Evolutionary conservation across 2,888 invertebrate species (phyloP), one percentile per base, ranked within the genome.

Genomic region (Lapara coniferarum): DNA sequence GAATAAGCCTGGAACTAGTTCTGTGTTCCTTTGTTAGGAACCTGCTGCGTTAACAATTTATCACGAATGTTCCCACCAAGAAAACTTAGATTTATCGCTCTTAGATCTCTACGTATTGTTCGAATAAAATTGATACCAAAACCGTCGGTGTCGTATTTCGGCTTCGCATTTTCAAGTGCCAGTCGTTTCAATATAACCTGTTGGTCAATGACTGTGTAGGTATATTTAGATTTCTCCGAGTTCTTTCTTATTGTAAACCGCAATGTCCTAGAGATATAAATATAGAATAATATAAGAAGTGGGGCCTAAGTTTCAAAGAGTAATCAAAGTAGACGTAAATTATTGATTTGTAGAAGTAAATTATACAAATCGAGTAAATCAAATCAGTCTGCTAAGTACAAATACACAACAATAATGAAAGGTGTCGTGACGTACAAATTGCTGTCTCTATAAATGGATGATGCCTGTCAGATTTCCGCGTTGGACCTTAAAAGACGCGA

Each of bases 401-500:
- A 19, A 46, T 16, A 52, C 2, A 25, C 25, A 25, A 25, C n/a
- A 59, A 59, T 19, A 68, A 30, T 59, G 25, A 53, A 66, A 69
- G 30, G 53, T 44, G 55, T 14, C 19, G 53, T 69, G 57, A 69
- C 70, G 67, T 74, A 73, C 70, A 73, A 74, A 72, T 74, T 74
- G 72, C 75, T 74, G 69, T 74, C 73, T 69, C 77, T 76, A 75
- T 79, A 78, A 74, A 79, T 77, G 75, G 77, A 73, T 71, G 71
- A 66, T 68, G 70, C 72, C 55, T 75, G 68, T 70, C 72, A 74
- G 68, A 73, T 81, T 78, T 79, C 78, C 75, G 75, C 66, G 72
- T 75, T 71, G 19, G 74, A 72, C 76, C 72, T 76, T 76, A 73
- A 71, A 46, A 68, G 66, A 71, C 71, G 69, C 57, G 75, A 71